Evolutionary conservation across 1,140 invertebrate genomes (phyloP).

Genomic region (Phthorimaea operculella): DNA sequence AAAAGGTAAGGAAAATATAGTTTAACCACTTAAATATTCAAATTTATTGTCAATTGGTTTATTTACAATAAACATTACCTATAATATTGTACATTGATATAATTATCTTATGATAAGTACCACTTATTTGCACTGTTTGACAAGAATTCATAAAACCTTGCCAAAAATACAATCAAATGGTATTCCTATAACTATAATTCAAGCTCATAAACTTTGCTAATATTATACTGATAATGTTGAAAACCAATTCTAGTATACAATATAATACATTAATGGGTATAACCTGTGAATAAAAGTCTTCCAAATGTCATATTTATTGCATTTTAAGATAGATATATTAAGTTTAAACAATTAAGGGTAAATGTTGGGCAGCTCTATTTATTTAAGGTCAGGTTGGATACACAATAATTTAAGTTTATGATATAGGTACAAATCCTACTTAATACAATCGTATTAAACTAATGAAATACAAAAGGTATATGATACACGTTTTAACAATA

Average conservation of each 20-base stretch:
- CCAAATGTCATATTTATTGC: neutral
- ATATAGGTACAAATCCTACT: slow-evolving; percentile 11
- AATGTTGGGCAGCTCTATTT: too few relatives aligned
- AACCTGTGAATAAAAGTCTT: neutral
- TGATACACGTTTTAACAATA: slow-evolving; percentile 27
- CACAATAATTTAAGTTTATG: neutral
- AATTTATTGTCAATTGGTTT: slow-evolving; percentile 64
- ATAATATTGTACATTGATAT: slow-evolving; percentile 15
- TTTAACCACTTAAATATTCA: slow-evolving; percentile 40
- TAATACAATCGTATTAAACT: slow-evolving; percentile 8
- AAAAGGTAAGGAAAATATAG: neutral
- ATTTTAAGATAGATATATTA: too few relatives aligned
- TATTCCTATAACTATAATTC: too few relatives aligned
- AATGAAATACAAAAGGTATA: slow-evolving; percentile 24
- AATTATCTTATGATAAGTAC: neutral
- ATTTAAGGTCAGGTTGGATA: too few relatives aligned
- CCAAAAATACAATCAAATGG: too few relatives aligned
- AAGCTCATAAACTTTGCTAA: too few relatives aligned
- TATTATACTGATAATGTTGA: too few relatives aligned
- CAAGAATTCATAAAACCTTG: neutral
- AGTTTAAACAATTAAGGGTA: too few relatives aligned
- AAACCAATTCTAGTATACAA: too few relatives aligned
- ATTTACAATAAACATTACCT: slow-evolving; percentile 55
- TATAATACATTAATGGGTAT: neutral
- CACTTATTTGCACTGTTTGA: neutral